phyloP scores from a whole-genome alignment of 2,888 invertebrate species.

The Crossocerus cetratus region DNA sequence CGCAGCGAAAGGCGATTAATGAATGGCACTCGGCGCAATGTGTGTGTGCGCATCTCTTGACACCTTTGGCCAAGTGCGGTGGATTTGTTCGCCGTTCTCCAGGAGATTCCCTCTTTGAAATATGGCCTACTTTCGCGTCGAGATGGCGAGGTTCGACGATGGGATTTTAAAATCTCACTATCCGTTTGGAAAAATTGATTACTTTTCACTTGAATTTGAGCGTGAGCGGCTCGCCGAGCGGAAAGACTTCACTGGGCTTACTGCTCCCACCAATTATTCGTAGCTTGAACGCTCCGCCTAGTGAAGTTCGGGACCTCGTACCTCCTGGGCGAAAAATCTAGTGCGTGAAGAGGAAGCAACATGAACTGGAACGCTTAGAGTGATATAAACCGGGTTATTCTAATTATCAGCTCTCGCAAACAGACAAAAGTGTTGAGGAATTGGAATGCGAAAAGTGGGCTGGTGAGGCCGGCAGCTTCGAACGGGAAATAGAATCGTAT shows the following conservation, averaged over 20 bases:
- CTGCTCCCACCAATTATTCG: too few relatives aligned
- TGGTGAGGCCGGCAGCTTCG: neutral
- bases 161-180: constrained; percentile 19
- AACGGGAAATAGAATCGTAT: neutral
- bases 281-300: neutral
- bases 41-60: neutral
- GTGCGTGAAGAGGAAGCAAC: neutral
- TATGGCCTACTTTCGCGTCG: neutral
- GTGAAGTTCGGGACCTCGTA: constrained; percentile 29
- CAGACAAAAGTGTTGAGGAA: neutral
- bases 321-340: too few relatives aligned
- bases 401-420: neutral
- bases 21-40: neutral
- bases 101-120: neutral
- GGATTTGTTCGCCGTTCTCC: neutral
- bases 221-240: constrained; percentile 28
- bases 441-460: constrained; percentile 16
- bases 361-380: neutral
- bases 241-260: too few relatives aligned
- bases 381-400: neutral
- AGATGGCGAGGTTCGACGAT: constrained; percentile 19
- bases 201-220: constrained; percentile 39
- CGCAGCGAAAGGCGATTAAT: neutral
- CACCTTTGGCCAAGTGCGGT: neutral
- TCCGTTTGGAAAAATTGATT: constrained; percentile 50